Evolutionary conservation across 2,113 vertebrate genomes (phyloP), one percentile per base, ranked within the genome.

Genomic region (Pyxicephalus adspersus): DNA sequence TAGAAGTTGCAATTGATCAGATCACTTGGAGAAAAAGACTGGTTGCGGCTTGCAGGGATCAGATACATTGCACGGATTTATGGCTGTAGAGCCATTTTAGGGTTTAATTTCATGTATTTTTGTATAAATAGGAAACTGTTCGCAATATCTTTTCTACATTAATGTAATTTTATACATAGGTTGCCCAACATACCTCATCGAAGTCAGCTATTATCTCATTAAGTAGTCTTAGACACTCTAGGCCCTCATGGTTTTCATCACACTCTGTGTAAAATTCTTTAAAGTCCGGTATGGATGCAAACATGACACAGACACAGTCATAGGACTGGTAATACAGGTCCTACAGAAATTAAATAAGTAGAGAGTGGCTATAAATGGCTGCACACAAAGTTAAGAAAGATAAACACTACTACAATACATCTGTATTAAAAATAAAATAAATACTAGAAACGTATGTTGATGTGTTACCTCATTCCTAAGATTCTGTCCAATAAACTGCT

Each of bases 141-240:
- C n/a, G n/a, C n/a, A 45, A 45, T 13, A 45, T 45, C 11, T 45
- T 11, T 45, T 45, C 38, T 9, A 45, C 38, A 45, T 11, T 45
- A 13, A 45, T 13, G 15, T 9, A 13, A 45, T 45, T 38, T 38
- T 38, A 38, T 38, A 38, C 7, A 7, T n/a, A n/a, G n/a, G 9
- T 38, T 38, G 34, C 5, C 34, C 34, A 1, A 45, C 38, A 85
- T 6, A 96, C 96, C 94, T 96, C 95, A 28, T 97, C 96, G 72
- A 97, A 97, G 88, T 96, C 95, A 2, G 94, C 88, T 22, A 97
- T 96, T 78, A 97, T 97, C 83, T 97, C 96, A 2, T 97, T 97
- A 84, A 97, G 95, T 52, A 96, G 90, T 16, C 96, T 90, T 72
- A 97, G 81, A 85, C 96, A 97, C 85, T 97, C 96, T 81, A 97